Evolutionary conservation across 2,888 invertebrate genomes (phyloP).

Genomic region (Ctenicera cuprea): DNA sequence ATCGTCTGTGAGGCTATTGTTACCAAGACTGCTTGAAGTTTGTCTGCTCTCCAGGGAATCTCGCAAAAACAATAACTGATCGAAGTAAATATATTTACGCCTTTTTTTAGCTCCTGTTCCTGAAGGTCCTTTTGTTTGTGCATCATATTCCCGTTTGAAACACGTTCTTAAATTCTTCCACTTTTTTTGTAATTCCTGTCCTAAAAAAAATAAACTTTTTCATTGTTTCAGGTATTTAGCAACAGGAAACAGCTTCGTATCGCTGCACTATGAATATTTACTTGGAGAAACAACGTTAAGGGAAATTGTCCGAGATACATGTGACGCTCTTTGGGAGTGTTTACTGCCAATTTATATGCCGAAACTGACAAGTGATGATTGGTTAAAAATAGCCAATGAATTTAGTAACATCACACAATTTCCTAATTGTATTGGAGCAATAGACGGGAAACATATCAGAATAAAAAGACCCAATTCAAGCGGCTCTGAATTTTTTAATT

Average conservation of each 20-base stretch:
- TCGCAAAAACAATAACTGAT: slow-evolving; percentile 51
- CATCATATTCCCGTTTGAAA: slow-evolving; percentile 50
- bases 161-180: slow-evolving; percentile 53
- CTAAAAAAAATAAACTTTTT: slow-evolving; percentile 32
- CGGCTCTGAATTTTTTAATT: slow-evolving; percentile 41
- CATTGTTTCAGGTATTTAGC: slow-evolving; percentile 50
- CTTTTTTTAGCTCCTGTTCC: slow-evolving; percentile 34
- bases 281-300: slow-evolving; percentile 59
- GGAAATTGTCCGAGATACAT: slow-evolving; percentile 59
- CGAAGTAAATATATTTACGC: slow-evolving; percentile 53
- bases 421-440: slow-evolving; percentile 47
- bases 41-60: slow-evolving; percentile 12
- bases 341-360: slow-evolving; percentile 42
- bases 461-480: slow-evolving; percentile 19
- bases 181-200: slow-evolving; percentile 54
- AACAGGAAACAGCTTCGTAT: slow-evolving; percentile 41
- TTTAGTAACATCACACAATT: slow-evolving; percentile 53
- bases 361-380: slow-evolving; percentile 2
- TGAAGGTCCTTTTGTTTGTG: slow-evolving; percentile 25
- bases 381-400: slow-evolving; percentile 53
- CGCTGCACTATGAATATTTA: slow-evolving; percentile 57
- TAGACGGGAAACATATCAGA: slow-evolving; percentile 30
- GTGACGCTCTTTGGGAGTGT: slow-evolving; percentile 57
- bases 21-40: slow-evolving; percentile 6
- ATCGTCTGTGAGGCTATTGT: too few relatives aligned